Percentiles rank a stretch among this genome's conserved stretches.
phyloP scores from a whole-genome alignment of 2,113 vertebrate species.

The Myrmophylax atrothorax region DNA sequence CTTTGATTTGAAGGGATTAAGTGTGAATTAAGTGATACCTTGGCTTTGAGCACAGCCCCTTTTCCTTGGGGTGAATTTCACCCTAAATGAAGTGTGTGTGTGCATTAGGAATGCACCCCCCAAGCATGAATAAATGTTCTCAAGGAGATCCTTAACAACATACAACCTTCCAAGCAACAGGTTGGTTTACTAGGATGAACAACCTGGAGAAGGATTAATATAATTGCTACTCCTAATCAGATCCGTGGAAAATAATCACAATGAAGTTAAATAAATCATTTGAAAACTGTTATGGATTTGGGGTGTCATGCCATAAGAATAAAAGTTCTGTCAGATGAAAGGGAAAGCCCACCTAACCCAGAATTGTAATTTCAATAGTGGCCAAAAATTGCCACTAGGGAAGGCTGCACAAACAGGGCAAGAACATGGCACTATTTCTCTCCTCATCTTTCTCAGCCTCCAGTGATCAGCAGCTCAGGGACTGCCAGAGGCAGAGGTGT shows the following conservation, averaged over 20 bases:
- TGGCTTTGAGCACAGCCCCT: neutral
- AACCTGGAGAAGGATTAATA: slow-evolving; percentile 50
- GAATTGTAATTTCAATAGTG: neutral
- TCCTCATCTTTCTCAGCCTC: neutral
- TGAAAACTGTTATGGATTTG: neutral
- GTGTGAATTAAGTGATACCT: slow-evolving; percentile 19
- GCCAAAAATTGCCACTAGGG: neutral
- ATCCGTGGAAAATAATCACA: slow-evolving; percentile 4
- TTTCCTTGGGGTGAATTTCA: neutral
- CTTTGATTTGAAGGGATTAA: slow-evolving; percentile 23
- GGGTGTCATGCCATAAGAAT: neutral
- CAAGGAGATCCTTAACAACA: slow-evolving; percentile 27
- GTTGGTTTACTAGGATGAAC: slow-evolving; percentile 51
- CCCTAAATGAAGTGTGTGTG: neutral
- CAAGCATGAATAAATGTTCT: slow-evolving; percentile 38
- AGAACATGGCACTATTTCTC: neutral
- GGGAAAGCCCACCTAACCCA: neutral
- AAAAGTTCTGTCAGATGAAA: neutral
- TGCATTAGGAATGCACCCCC: neutral
- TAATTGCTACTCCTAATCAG: slow-evolving; percentile 40
- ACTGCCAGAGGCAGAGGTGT: neutral
- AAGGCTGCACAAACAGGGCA: neutral
- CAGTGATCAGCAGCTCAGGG: neutral
- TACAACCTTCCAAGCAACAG: slow-evolving; percentile 45
- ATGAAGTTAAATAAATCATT: slow-evolving; percentile 7